Base-by-base conservation (phyloP, 2,888 invertebrate species). In the Phania funesta region DNA sequence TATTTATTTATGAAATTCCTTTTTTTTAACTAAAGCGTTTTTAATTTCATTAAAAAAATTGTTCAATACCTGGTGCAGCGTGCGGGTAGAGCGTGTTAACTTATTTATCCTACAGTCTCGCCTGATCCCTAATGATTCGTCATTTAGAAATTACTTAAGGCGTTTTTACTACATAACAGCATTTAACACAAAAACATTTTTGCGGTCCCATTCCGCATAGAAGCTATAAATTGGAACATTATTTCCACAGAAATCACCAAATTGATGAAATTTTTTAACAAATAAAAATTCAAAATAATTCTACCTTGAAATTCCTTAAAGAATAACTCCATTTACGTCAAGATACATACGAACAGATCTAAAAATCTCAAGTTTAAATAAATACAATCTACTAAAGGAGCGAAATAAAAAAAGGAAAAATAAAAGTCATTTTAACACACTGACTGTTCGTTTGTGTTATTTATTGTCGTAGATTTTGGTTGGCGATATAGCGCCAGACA, bases 401-500 rank as follows among this genome's bases (percentile, higher is more conserved):
- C 26, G 29, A 38, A 32, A 35, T 8, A 44, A n/a, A 29, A 46
- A 18, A 48, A 35, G 20, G 4, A 20, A 16, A 46, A 16, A 13
- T 18, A 20, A 35, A 38, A 62, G 26, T 54, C 32, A 60, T 62
- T 78, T 68, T 32, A 75, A 50, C 67, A 44, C 58, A 74, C 81
- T 54, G 38, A 56, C 48, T 50, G 54, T 67, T 73, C 29, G 24
- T 35, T 41, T 71, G 80, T 84, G 87, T 89, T 88, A 89, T 89
- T 89, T 89, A 89, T 89, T 86, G 87, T 87, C 85, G 73, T 77
- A 88, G 89, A 89, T 89, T 86, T 83, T 86, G 84, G 54, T 86
- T 87, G 89, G 56, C 46, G 77, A 89, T 89, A 89, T 87, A 88
- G 88, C 87, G 86, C 89, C 89, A 88, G 88, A 52, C 62, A 62